Evolutionary conservation across 2,888 invertebrate species (phyloP).

Genomic region (Tillus elongatus): DNA sequence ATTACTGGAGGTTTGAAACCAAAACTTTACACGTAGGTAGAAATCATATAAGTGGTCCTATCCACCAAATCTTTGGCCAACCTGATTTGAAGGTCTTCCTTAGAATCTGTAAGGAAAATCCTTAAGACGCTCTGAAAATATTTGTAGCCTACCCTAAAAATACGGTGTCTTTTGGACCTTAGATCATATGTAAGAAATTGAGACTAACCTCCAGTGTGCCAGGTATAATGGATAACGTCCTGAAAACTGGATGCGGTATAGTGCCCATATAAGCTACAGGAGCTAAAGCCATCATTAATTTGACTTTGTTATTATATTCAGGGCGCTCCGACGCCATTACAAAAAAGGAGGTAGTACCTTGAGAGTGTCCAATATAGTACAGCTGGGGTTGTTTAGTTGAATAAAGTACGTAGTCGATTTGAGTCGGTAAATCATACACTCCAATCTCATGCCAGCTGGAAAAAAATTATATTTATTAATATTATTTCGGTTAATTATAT

Average conservation of each 20-base stretch:
- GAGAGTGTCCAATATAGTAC: conserved; percentile 70
- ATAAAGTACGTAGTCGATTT: conserved; percentile 57
- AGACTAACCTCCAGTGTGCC: too few relatives aligned
- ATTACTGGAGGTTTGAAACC: too few relatives aligned
- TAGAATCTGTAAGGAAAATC: too few relatives aligned
- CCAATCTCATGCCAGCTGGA: conserved; percentile 73
- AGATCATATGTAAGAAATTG: too few relatives aligned
- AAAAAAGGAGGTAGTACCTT: conserved; percentile 58
- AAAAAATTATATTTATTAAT: conserved; percentile 8
- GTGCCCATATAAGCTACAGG: conserved; percentile 34
- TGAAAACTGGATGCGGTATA: background rate
- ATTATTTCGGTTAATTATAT: too few relatives aligned
- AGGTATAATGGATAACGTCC: background rate
- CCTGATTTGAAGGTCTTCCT: too few relatives aligned
- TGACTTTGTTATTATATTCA: conserved; percentile 54
- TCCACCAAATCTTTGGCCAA: too few relatives aligned
- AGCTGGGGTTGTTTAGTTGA: conserved; percentile 49
- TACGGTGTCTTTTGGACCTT: too few relatives aligned
- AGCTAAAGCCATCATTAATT: conserved; percentile 53
- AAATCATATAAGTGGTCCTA: too few relatives aligned
- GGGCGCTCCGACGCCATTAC: conserved; percentile 52
- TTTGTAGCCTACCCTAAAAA: too few relatives aligned
- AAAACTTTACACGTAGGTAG: too few relatives aligned
- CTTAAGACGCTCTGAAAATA: too few relatives aligned
- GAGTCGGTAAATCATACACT: conserved; percentile 63